Conservation (phyloP, 23 tunicate genomes). For the Trididemnum nubilum region DNA sequence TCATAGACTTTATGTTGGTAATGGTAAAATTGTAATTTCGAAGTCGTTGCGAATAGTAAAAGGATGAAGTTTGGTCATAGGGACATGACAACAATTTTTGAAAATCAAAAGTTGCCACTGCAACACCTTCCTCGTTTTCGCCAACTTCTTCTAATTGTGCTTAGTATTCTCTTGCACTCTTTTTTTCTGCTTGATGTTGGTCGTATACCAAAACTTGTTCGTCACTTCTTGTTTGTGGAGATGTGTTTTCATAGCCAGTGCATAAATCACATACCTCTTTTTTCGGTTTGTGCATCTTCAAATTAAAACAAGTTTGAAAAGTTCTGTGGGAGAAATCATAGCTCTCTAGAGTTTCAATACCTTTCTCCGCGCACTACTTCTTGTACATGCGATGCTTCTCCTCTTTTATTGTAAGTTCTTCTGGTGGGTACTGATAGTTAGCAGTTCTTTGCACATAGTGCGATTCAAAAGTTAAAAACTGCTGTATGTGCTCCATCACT, state of each 20-base stretch:
- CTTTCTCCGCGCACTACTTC: background rate
- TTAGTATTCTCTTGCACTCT: background rate
- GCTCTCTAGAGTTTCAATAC: background rate
- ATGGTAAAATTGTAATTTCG: conserved; percentile 23
- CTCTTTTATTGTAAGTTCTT: conserved; percentile 13
- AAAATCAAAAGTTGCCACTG: conserved; percentile 1
- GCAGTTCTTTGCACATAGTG: conserved; percentile 16
- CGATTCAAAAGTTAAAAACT: conserved; percentile 27
- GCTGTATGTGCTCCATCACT: conserved; percentile 27
- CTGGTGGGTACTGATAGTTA: conserved; percentile 18
- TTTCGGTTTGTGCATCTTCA: conserved; percentile 29
- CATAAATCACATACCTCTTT: conserved; percentile 31
- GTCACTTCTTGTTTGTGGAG: background rate
- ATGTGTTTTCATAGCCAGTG: background rate
- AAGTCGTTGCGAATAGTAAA: background rate
- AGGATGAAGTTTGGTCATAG: background rate
- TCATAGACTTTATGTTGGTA: conserved; percentile 14
- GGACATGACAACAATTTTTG: background rate
- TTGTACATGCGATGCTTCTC: conserved; percentile 30
- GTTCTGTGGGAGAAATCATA: conserved; percentile 31
- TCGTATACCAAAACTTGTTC: background rate
- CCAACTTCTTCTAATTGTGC: too few relatives aligned
- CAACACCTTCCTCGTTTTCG: background rate
- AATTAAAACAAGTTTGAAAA: conserved; percentile 8
- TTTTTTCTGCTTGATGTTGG: background rate